Percentiles rank a stretch among this genome's conserved stretches.
phyloP scores from a whole-genome alignment of 2,888 invertebrate genomes.

The Mamestra brassicae region DNA sequence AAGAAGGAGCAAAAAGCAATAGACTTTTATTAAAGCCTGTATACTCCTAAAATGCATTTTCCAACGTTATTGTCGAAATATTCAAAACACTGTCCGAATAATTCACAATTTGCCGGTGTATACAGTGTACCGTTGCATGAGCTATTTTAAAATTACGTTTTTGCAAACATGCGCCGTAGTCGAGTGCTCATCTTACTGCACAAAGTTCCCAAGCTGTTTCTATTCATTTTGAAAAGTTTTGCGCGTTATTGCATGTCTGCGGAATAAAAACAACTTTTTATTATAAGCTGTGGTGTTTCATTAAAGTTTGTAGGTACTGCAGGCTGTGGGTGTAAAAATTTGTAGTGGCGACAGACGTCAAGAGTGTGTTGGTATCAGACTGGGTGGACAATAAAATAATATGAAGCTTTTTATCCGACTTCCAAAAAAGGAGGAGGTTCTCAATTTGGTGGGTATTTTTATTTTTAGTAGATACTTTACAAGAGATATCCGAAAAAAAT shows the following conservation, averaged over 20 bases:
- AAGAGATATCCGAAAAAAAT: not conserved
- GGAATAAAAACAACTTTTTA: constrained; percentile 53
- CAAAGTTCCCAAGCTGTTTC: constrained; percentile 62
- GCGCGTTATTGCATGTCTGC: constrained; percentile 59
- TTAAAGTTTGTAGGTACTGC: constrained; percentile 39
- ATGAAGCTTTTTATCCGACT: not conserved
- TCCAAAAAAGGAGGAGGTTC: no score
- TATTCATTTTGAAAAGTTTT: constrained; percentile 59
- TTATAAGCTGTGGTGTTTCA: constrained; percentile 45
- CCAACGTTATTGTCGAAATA: constrained; percentile 40
- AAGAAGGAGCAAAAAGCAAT: constrained; percentile 11
- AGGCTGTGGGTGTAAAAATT: constrained; percentile 2
- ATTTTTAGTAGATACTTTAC: not conserved
- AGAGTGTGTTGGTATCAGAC: not conserved
- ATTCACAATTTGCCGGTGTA: constrained; percentile 50
- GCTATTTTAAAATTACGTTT: constrained; percentile 69
- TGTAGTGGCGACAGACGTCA: not conserved
- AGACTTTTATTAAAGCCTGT: constrained; percentile 1
- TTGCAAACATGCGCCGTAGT: constrained; percentile 59
- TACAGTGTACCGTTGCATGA: constrained; percentile 46
- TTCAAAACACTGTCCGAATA: constrained; percentile 56
- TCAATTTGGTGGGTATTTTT: no score
- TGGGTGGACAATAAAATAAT: not conserved
- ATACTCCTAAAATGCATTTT: constrained; percentile 20
- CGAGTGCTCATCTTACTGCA: constrained; percentile 54